Percentiles rank a stretch among this genome's conserved stretches.
Evolutionary conservation across 2,113 vertebrate species (phyloP).

Genomic region (Xiphophorus maculatus): DNA sequence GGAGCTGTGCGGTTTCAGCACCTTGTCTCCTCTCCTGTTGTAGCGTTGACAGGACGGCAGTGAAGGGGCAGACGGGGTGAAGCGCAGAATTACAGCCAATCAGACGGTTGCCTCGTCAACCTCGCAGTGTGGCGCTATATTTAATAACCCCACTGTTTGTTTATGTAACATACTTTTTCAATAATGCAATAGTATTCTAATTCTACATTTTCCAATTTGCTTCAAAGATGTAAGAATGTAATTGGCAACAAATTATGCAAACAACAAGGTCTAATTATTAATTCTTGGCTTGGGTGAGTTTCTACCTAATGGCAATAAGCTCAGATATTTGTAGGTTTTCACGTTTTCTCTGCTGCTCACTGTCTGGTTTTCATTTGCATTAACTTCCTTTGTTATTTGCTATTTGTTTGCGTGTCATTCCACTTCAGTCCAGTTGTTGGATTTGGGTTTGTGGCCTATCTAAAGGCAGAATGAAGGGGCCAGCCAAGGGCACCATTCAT

Average conservation of each 20-base stretch:
- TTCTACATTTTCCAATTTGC: neutral
- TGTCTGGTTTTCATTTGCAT: neutral
- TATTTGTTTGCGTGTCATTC: no score
- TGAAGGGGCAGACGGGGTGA: constrained; percentile 21
- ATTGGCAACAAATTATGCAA: no score
- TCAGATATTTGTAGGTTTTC: no score
- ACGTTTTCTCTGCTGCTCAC: neutral
- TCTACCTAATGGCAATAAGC: no score
- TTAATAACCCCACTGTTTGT: neutral
- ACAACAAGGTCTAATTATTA: no score
- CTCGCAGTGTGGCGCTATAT: neutral
- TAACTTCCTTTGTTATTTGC: neutral
- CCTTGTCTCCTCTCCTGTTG: constrained; percentile 74
- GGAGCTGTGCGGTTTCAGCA: constrained; percentile 71
- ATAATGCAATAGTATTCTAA: neutral
- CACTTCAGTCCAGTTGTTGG: no score
- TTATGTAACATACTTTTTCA: neutral
- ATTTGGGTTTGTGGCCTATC: no score
- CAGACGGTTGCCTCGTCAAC: constrained; percentile 10
- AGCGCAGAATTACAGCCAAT: constrained; percentile 14
- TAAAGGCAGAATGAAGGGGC: no score
- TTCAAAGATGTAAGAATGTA: no score
- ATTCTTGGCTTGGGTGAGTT: no score
- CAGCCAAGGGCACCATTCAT: no score
- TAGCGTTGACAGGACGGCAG: constrained; percentile 72